A percentile compares a stretch with the other conserved stretches of the same genome.
Conservation (phyloP, 2,113 vertebrate species). For the Echinops telfairi region DNA sequence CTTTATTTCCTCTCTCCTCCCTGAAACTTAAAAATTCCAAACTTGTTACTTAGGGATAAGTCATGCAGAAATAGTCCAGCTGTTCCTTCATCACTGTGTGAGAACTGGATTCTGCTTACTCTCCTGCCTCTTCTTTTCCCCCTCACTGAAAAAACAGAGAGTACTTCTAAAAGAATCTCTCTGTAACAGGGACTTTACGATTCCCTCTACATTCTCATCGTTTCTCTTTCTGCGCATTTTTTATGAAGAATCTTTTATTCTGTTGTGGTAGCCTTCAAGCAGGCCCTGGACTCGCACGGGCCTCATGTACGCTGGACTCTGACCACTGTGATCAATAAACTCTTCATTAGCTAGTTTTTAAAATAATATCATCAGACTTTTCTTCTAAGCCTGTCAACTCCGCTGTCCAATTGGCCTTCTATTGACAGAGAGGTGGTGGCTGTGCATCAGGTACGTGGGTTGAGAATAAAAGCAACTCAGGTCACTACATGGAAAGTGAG, state of each 20-base stretch:
- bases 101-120: conserved; percentile 76
- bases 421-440: not conserved
- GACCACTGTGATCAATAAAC: not conserved
- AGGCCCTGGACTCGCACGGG: not conserved
- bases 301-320: not conserved
- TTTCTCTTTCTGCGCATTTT: conserved; percentile 55
- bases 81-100: conserved; percentile 83
- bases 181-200: conserved; percentile 62
- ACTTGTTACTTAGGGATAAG: conserved; percentile 83
- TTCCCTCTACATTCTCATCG: conserved; percentile 56
- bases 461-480: not conserved
- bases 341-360: not conserved
- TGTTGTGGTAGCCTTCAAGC: not conserved
- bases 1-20: conserved; percentile 69
- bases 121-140: not conserved
- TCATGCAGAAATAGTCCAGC: conserved; percentile 86
- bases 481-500: not conserved
- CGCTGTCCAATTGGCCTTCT: not conserved
- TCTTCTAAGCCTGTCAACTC: not conserved
- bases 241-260: conserved; percentile 17
- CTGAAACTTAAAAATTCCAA: conserved; percentile 84
- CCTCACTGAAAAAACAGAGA: conserved; percentile 70
- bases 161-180: conserved; percentile 71
- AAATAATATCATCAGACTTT: not conserved
- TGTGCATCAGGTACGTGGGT: not conserved